These are phyloP conservation scores for Andrena praecox DNA, from an alignment of 2,888 invertebrate genomes.

Conservation along the genomic window DNA sequence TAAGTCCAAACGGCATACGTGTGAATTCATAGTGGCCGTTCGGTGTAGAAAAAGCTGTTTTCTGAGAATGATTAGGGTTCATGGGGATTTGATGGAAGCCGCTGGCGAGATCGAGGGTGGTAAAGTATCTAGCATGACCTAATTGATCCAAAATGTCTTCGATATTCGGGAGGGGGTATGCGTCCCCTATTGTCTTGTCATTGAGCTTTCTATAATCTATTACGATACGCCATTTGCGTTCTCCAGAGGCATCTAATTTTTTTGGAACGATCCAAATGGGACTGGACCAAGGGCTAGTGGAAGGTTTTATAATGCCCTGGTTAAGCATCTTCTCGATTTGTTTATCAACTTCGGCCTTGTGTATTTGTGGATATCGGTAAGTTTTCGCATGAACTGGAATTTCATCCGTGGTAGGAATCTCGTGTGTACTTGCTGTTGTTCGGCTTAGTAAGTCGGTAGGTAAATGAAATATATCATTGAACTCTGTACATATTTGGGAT, in stretches of 20 bases:
- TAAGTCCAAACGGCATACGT: too few species aligned
- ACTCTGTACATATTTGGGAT: too few species aligned
- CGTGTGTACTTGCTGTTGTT: neutral
- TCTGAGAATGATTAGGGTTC: neutral
- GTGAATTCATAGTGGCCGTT: neutral
- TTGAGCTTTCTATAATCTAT: constrained; percentile 16
- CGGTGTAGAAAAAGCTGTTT: constrained; percentile 7
- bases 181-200: neutral
- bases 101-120: neutral
- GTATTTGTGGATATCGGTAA: constrained; percentile 8
- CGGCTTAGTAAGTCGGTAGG: too few species aligned
- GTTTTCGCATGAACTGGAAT: neutral
- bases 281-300: neutral
- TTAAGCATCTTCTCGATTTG: constrained; percentile 12
- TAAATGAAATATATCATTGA: too few species aligned
- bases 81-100: constrained; percentile 11
- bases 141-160: constrained; percentile 12
- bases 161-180: constrained; percentile 1
- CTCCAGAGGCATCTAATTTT: neutral
- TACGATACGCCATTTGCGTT: neutral
- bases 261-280: neutral
- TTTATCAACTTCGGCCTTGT: constrained; percentile 7
- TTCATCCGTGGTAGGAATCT: neutral
- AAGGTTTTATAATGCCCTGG: constrained; percentile 11
- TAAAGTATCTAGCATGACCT: constrained; percentile 16